Evolutionary conservation across 2,797 vertebrate species (phyloP), one percentile per base, ranked within the genome.

Genomic region (Aphelocoma californica): DNA sequence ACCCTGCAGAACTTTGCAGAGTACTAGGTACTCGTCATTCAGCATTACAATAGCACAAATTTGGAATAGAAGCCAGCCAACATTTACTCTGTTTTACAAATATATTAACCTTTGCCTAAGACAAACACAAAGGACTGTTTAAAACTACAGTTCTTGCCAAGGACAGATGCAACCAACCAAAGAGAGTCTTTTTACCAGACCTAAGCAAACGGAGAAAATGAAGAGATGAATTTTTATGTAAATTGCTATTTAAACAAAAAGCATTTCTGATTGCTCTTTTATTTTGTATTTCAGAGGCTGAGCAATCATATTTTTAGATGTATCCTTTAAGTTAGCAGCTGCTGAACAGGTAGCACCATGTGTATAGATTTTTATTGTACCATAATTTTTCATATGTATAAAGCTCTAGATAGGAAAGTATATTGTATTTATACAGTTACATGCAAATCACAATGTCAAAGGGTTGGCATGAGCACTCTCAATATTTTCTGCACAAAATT

Each of bases 181-280:
- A 89, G 38, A 70, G 56, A 97, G 72, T 54, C 42, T 77, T 96
- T 96, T 93, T 88, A 92, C 72, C 54, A 96, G 70, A 92, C 80
- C 67, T 96, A 96, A 97, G 86, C 69, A 94, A 93, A 88, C 60
- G 78, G 91, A 94, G 91, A 95, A 93, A 95, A 97, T 97, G 95
- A 98, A 97, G 97, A 97, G 81, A 94, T 96, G 29, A 97, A 95
- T 96, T 93, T 97, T 97, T 96, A 90, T 98, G 96, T 97, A 96
- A 96, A 96, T 96, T 95, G 93, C 92, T 98, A 97, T 98, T 98
- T 97, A 98, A 98, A 92, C 88, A 80, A 93, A 96, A 97, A 97
- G 60, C 91, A 92, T 88, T 97, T 97, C 90, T 97, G 89, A 97
- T 97, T 83, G 95, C 86, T 97, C 78, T 93, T 96, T 79, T 95